A percentile compares a stretch with the other conserved stretches of the same genome.
Conservation (phyloP, 1,140 invertebrate genomes). For the Nasonia giraulti region DNA sequence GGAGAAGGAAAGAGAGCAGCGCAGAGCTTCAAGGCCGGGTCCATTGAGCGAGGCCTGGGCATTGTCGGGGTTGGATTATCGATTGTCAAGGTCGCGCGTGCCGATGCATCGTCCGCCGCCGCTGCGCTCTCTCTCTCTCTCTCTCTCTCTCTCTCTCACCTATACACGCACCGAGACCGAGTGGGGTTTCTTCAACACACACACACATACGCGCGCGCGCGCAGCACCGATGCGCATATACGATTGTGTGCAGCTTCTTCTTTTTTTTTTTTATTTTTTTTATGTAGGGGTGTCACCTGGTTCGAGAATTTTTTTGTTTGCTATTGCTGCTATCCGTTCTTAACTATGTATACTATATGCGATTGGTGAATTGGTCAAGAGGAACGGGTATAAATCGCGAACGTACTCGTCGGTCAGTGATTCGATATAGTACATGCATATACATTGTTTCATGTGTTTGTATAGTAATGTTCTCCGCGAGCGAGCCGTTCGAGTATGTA, state of each 20-base stretch:
- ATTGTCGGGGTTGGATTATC: slow-evolving; percentile 49
- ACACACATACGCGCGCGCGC: neutral
- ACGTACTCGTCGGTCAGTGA: neutral
- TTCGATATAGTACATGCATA: too few relatives aligned
- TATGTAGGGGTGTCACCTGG: neutral
- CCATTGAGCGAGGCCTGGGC: slow-evolving; percentile 50
- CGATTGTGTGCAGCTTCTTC: neutral
- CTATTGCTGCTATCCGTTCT: neutral
- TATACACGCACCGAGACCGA: neutral
- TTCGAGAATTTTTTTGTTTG: neutral
- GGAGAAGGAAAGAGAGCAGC: slow-evolving; percentile 7
- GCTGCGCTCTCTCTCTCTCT: neutral
- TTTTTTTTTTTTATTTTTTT: neutral
- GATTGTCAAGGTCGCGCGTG: slow-evolving; percentile 54
- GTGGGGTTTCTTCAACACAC: neutral
- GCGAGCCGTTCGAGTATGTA: neutral
- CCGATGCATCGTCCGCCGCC: slow-evolving; percentile 49
- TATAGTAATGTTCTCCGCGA: neutral
- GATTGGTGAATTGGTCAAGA: slow-evolving; percentile 10
- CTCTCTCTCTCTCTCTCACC: neutral
- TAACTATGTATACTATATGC: neutral
- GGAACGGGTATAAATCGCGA: neutral
- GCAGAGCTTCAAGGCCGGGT: slow-evolving; percentile 48
- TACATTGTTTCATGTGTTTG: neutral
- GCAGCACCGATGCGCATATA: too few relatives aligned